Conservation (phyloP, 2,113 vertebrate species). For the Thunnus thynnus region DNA sequence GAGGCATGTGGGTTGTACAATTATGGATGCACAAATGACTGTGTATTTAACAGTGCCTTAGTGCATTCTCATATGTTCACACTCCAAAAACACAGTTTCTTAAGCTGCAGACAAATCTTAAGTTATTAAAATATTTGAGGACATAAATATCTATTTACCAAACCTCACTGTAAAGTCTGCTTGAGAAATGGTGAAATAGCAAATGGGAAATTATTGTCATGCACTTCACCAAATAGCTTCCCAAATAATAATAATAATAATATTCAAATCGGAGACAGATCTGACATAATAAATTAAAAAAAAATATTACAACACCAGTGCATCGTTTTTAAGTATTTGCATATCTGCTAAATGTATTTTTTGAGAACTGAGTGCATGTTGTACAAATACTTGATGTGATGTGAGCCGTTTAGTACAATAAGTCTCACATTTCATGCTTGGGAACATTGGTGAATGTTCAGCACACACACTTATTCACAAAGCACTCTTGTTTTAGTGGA, state of each 20-base stretch:
- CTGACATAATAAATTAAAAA: background rate
- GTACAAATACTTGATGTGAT: background rate
- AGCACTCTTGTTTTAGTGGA: background rate
- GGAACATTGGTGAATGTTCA: background rate
- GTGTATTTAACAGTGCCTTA: conserved; percentile 27
- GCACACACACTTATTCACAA: too few relatives aligned
- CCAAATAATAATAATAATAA: background rate
- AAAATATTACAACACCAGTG: background rate
- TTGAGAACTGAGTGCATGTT: background rate
- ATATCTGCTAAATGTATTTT: conserved; percentile 2
- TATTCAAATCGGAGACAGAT: conserved; percentile 26
- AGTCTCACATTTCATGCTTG: background rate
- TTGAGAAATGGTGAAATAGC: background rate
- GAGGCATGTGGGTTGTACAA: conserved; percentile 46
- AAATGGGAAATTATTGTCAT: background rate
- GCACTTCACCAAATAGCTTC: background rate
- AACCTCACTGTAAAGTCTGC: background rate
- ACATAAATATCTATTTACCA: background rate
- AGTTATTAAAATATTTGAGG: conserved; percentile 2
- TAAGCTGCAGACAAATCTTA: background rate
- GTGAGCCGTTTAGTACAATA: background rate
- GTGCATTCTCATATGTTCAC: background rate
- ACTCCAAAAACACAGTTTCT: background rate
- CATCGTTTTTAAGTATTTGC: conserved; percentile 8
- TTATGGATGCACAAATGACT: conserved; percentile 38